Percentiles rank a stretch among this genome's conserved stretches.
Evolutionary conservation across 53 echinoderm and acorn worm genomes (phyloP).

Genomic region (Echinometra lucunter): DNA sequence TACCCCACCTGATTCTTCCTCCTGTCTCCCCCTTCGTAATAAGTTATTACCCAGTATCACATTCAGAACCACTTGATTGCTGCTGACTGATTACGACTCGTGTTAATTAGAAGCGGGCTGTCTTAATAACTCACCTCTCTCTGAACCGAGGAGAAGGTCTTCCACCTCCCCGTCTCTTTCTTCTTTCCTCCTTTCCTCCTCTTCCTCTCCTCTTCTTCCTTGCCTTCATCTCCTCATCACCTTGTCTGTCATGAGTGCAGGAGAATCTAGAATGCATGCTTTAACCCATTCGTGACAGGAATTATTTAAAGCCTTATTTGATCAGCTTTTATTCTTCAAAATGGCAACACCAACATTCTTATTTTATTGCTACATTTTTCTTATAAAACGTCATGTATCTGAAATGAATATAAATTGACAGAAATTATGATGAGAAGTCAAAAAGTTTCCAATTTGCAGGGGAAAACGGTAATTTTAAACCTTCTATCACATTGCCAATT

Average conservation of each 20-base stretch:
- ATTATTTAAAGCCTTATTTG: too few species aligned
- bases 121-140: slow-evolving; percentile 67
- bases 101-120: slow-evolving; percentile 68
- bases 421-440: too few species aligned
- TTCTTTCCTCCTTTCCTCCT: background rate
- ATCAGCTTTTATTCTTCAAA: too few species aligned
- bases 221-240: background rate
- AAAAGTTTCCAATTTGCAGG: too few species aligned
- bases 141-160: slow-evolving; percentile 56
- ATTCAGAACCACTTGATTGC: slow-evolving; percentile 52
- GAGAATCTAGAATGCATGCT: background rate
- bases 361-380: too few species aligned
- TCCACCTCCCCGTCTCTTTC: background rate
- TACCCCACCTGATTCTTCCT: background rate
- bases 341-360: too few species aligned
- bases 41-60: slow-evolving; percentile 52
- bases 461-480: too few species aligned
- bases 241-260: background rate
- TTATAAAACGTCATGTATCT: too few species aligned
- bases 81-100: slow-evolving; percentile 51
- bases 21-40: background rate
- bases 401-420: too few species aligned
- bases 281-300: too few species aligned
- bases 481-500: too few species aligned
- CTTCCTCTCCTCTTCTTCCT: background rate